Base-by-base conservation (phyloP, 2,797 vertebrate genomes). In the Astyanax mexicanus region DNA sequence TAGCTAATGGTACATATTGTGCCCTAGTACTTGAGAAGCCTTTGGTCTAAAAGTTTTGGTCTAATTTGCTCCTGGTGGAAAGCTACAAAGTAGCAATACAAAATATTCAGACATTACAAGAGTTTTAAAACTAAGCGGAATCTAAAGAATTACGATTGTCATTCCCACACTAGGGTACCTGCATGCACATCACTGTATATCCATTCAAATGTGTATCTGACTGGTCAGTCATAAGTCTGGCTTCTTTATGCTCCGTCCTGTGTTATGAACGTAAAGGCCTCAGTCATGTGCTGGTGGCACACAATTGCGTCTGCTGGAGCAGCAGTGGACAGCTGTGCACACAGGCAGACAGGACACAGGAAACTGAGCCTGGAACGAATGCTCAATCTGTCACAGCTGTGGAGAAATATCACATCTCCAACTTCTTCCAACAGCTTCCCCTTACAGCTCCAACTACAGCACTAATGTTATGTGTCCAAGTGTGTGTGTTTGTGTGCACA, bases 151-250 rank as follows among this genome's bases (percentile, higher is more conserved):
- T n/a, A n/a, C n/a, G n/a, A n/a, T n/a, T n/a, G n/a, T n/a, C n/a
- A n/a, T n/a, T n/a, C n/a, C n/a, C n/a, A 15, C 15, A 17, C 5
- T 23, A 51, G 2, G 4, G 29, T 38, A 25, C 21, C 11, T 21
- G 91, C 90, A 92, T 90, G 91, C 83, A 80, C 83, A 65, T n/a
- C 62, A 25, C 61, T 66, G n/a, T n/a, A n/a, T n/a, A n/a, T n/a
- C n/a, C 42, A 58, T 57, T 65, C 69, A 44, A 21, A 37, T 45
- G 51, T 65, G 68, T 51, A 67, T 37, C 8, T 58, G 61, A 72
- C 47, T 40, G 60, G 58, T 72, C 35, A 32, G 51, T 35, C 62
- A 44, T 40, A 62, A 25, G 44, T 23, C 35, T 27, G 62, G 52
- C 69, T 45, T 15, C 62, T n/a, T 23, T 21, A 25, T 21, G 8